phyloP scores from a whole-genome alignment of 2,888 invertebrate species.

The Nephrotoma appendiculata region DNA sequence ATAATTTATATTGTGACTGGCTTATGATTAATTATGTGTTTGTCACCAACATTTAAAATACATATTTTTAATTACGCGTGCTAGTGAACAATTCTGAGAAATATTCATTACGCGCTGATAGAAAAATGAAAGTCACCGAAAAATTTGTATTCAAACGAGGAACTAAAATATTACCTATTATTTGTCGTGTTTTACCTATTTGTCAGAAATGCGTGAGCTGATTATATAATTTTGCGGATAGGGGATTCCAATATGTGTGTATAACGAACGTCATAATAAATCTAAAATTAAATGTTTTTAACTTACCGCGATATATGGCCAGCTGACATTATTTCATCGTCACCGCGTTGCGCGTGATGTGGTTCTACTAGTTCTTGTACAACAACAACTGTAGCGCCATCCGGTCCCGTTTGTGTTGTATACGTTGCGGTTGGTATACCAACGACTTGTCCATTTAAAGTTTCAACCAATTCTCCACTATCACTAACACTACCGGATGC shows the following conservation, averaged over 20 bases:
- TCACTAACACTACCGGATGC: constrained; percentile 19
- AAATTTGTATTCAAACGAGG: neutral
- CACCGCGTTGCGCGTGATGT: neutral
- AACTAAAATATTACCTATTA: neutral
- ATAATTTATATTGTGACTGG: neutral
- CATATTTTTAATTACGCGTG: neutral
- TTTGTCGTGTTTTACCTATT: neutral
- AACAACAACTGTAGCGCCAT: constrained; percentile 27
- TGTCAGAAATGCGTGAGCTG: neutral
- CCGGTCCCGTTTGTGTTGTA: constrained; percentile 24
- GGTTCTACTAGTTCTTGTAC: constrained; percentile 17
- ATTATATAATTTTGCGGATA: neutral
- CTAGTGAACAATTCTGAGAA: neutral
- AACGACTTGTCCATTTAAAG: constrained; percentile 26
- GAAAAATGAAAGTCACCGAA: neutral
- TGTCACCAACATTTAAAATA: neutral
- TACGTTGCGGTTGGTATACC: constrained; percentile 28
- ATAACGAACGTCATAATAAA: neutral
- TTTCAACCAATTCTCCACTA: constrained; percentile 20
- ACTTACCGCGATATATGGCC: constrained; percentile 32
- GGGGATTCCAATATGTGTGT: neutral
- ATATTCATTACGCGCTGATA: neutral
- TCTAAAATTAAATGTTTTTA: neutral
- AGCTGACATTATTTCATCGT: neutral
- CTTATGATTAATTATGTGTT: neutral